Percentiles rank a stretch among this genome's conserved stretches.
Conservation (phyloP, 2,888 invertebrate species). For the Keiferia lycopersicella region DNA sequence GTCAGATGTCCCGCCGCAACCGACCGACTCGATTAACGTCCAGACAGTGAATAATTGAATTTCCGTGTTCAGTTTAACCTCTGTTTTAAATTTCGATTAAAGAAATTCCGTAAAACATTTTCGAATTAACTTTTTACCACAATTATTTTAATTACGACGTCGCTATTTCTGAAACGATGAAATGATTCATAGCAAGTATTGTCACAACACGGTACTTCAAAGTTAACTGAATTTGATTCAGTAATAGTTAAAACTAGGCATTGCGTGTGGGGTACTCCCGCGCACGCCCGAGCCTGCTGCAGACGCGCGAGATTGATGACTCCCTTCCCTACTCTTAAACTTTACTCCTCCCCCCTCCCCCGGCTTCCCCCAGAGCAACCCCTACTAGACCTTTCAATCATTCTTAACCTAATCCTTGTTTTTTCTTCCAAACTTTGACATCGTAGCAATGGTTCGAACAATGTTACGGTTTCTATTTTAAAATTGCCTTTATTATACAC, state of each 20-base stretch:
- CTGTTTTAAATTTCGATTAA: too few relatives aligned
- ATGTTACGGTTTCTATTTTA: too few relatives aligned
- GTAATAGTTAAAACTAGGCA: not conserved
- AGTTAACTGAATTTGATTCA: too few relatives aligned
- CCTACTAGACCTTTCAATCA: not conserved
- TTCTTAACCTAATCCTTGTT: not conserved
- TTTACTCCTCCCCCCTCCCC: not conserved
- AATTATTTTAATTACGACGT: too few relatives aligned
- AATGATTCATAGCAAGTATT: too few relatives aligned
- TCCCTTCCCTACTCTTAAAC: not conserved
- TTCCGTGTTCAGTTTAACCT: too few relatives aligned
- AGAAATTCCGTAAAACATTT: too few relatives aligned
- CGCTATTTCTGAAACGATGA: too few relatives aligned
- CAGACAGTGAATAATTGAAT: not conserved
- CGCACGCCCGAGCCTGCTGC: not conserved
- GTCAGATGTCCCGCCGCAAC: not conserved
- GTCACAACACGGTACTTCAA: too few relatives aligned
- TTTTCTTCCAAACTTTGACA: not conserved
- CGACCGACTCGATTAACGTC: not conserved
- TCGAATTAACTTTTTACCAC: too few relatives aligned
- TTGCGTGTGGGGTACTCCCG: not conserved
- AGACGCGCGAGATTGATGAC: constrained; percentile 4
- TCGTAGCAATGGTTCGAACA: not conserved
- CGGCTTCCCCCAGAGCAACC: not conserved
- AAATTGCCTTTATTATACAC: too few relatives aligned